A percentile compares a stretch with the other conserved stretches of the same genome.
These are phyloP conservation scores for Hapalemur alaotrensis DNA, from an alignment of 2,797 vertebrate species.

Conservation along the genomic window DNA sequence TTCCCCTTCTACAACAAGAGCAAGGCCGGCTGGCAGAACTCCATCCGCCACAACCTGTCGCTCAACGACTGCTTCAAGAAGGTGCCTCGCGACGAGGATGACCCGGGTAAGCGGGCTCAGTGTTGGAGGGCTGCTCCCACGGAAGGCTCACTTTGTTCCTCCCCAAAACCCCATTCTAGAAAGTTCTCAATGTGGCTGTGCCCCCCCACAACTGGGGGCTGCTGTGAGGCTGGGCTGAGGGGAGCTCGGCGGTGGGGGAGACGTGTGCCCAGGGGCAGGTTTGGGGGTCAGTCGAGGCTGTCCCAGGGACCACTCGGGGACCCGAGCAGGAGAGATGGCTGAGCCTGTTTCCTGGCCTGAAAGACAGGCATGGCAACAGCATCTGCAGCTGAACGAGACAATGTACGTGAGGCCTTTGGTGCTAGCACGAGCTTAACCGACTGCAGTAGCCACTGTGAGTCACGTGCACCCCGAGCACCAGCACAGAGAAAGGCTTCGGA, in stretches of 20 bases:
- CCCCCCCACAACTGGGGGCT: neutral
- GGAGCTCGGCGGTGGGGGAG: neutral
- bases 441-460: accelerated
- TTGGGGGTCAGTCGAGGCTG: neutral
- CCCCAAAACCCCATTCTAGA: neutral
- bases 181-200: neutral
- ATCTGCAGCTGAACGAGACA: accelerated
- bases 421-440: accelerated
- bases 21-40: conserved; percentile 97
- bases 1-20: conserved; percentile 96
- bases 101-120: conserved; percentile 88
- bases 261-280: accelerated
- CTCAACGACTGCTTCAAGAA: conserved; percentile 97
- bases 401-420: accelerated
- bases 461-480: accelerated
- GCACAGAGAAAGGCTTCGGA: accelerated
- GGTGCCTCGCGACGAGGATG: conserved; percentile 90
- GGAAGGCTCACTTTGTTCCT: neutral
- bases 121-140: accelerated
- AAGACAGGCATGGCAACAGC: neutral
- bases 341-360: neutral
- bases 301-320: neutral
- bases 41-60: conserved; percentile 95
- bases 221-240: neutral
- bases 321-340: neutral